A percentile compares a stretch with the other conserved stretches of the same genome.
Conservation (phyloP, 2,888 invertebrate genomes). For the Molanna angustata region DNA sequence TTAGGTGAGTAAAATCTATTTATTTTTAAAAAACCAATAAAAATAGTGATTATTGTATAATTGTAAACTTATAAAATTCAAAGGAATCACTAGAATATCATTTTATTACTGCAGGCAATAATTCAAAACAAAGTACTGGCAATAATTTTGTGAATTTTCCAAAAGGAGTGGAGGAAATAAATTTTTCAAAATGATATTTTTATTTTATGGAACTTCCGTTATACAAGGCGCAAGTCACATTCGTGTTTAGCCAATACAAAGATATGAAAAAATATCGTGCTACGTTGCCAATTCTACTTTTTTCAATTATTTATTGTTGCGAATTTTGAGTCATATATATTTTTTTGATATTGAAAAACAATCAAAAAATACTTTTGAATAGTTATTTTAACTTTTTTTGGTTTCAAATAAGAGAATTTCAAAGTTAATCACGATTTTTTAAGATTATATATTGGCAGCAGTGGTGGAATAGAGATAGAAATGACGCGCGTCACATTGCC, state of each 20-base stretch:
- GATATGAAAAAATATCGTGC: constrained; percentile 1
- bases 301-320: background rate
- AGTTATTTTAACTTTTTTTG: background rate
- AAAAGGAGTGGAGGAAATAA: too few relatives aligned
- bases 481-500: constrained; percentile 25
- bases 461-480: constrained; percentile 18
- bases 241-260: constrained; percentile 5
- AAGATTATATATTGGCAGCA: constrained; percentile 13
- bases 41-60: too few relatives aligned
- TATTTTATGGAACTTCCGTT: too few relatives aligned
- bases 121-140: too few relatives aligned
- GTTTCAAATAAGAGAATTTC: background rate
- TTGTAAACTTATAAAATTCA: too few relatives aligned
- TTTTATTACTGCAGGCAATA: too few relatives aligned
- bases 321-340: constrained; percentile 1
- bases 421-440: constrained; percentile 1
- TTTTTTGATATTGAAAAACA: background rate
- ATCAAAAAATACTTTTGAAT: background rate
- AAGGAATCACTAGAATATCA: too few relatives aligned
- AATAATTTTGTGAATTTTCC: too few relatives aligned
- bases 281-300: constrained; percentile 19
- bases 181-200: too few relatives aligned
- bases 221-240: constrained; percentile 11
- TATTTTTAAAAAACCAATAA: too few relatives aligned
- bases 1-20: too few relatives aligned